phyloP scores from a whole-genome alignment of 2,888 invertebrate species.

The Atrina japonica region DNA sequence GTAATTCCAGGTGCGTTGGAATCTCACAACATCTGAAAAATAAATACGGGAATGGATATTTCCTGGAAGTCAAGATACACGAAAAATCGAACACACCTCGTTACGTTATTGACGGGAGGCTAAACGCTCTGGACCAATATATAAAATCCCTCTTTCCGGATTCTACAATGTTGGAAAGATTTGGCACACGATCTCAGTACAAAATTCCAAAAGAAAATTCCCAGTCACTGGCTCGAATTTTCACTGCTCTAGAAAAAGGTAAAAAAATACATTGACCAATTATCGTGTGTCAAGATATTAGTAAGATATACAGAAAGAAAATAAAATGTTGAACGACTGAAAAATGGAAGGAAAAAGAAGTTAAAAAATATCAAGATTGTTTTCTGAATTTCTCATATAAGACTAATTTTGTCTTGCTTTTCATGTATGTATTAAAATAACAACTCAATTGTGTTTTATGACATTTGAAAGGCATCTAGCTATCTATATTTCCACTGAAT shows the following conservation, averaged over 20 bases:
- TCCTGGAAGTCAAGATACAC: conserved; percentile 89
- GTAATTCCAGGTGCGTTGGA: conserved; percentile 87
- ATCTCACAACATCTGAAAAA: conserved; percentile 93
- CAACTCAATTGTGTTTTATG: no score
- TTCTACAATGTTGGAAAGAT: conserved; percentile 86
- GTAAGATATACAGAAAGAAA: no score
- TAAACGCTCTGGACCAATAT: conserved; percentile 81
- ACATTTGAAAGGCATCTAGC: no score
- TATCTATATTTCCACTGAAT: no score
- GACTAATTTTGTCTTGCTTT: no score
- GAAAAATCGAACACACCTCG: conserved; percentile 77
- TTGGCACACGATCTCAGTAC: conserved; percentile 90
- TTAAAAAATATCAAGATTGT: no score
- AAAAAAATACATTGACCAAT: no score
- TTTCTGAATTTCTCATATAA: no score
- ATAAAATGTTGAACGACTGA: no score
- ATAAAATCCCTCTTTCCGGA: conserved; percentile 87
- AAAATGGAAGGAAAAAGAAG: no score
- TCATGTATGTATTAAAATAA: no score
- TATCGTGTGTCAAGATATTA: no score
- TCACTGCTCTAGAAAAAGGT: conserved; percentile 90
- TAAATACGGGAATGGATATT: conserved; percentile 92
- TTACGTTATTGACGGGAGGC: conserved; percentile 66
- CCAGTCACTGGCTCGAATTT: conserved; percentile 88
- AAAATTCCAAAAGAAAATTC: conserved; percentile 90